Base-by-base conservation (phyloP, 2,797 vertebrate species). In the Eulemur mongoz region DNA sequence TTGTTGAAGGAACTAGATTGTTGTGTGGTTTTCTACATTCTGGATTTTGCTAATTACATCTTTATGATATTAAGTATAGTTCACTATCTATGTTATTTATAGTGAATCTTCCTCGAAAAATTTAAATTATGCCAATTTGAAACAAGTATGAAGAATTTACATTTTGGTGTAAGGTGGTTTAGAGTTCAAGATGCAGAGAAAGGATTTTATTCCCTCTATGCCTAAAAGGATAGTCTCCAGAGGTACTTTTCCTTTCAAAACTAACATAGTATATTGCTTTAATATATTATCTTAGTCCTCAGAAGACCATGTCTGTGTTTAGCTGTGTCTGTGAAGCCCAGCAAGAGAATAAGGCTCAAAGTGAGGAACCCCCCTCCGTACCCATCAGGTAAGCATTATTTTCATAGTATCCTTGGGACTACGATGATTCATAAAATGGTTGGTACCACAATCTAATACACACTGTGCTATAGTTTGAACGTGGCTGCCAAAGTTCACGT, bases 291-390 rank as follows among this genome's bases (percentile, higher is more conserved):
- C 90, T 86, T 97, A 99, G 99, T 96, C 96, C 97, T 83, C 98
- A 96, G 97, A 98, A 98, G 98, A 98, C 98, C 89, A 95, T 98
- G 1, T 99, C 99, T 0, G 99, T 99, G 96, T 99, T 99, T 97
- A 99, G 98, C 96, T 99, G 99, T 12, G 99, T 99, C 90, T 98
- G 99, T 97, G 99, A 99, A 98, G 99, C 98, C 72, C 99, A 95
- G 97, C 98, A 98, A 65, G 99, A 99, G 97, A 98, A 98, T 93
- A 98, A 99, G 80, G 97, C 97, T 48, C 98, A 85, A 96, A 98
- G 98, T 25, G 98, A 98, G 72, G 95, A 91, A 91, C 93, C 98
- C 81, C 95, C 98, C 43, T 96, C 96, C 83, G 80, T 95, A 82
- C 98, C 98, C 0, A 97, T 98, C 98, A 99, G 99, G 99, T 99